These are phyloP conservation scores for Chiridota heheva DNA, from an alignment of 35 echinoderm and acorn worm species.

Conservation along the genomic window DNA sequence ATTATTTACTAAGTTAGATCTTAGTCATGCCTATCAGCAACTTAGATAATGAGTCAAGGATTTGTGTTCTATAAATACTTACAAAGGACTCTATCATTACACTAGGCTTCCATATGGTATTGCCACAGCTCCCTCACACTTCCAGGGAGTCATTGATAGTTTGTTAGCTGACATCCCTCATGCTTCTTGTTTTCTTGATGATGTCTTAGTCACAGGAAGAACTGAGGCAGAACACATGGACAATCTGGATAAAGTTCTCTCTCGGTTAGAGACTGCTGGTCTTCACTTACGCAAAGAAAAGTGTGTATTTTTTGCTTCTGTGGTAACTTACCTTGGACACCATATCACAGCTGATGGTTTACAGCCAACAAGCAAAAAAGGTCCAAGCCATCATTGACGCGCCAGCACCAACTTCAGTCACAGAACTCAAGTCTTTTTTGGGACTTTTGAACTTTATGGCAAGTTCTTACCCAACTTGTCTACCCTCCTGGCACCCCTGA, in stretches of 20 bases:
- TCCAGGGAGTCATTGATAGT: conserved; percentile 58
- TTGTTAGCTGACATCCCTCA: conserved; percentile 25
- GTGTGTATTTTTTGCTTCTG: conserved; percentile 35
- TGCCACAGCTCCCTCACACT: conserved; percentile 54
- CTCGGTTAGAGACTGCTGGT: conserved; percentile 30
- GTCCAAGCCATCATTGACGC: conserved; percentile 39
- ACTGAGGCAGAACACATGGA: conserved; percentile 4
- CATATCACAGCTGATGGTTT: conserved; percentile 51
- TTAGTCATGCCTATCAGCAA: conserved; percentile 53
- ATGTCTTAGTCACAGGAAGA: conserved; percentile 52
- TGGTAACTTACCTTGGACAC: conserved; percentile 48
- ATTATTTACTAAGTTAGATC: conserved; percentile 44
- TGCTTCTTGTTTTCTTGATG: conserved; percentile 33
- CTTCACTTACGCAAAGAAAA: conserved; percentile 43
- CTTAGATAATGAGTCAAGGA: conserved; percentile 23
- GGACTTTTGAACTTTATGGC: conserved; percentile 68
- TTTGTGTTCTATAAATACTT: conserved; percentile 45
- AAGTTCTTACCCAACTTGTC: conserved; percentile 7
- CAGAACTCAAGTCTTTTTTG: conserved; percentile 43
- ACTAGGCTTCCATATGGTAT: conserved; percentile 45
- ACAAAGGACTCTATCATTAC: conserved; percentile 41
- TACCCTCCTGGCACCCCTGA: conserved; percentile 33
- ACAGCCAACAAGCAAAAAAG: conserved; percentile 38
- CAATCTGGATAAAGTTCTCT: conserved; percentile 27
- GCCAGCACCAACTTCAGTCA: conserved; percentile 37